A percentile compares a stretch with the other conserved stretches of the same genome.
These are phyloP conservation scores for Ormyrus pomaceus DNA, from an alignment of 2,888 invertebrate species.

Conservation along the genomic window DNA sequence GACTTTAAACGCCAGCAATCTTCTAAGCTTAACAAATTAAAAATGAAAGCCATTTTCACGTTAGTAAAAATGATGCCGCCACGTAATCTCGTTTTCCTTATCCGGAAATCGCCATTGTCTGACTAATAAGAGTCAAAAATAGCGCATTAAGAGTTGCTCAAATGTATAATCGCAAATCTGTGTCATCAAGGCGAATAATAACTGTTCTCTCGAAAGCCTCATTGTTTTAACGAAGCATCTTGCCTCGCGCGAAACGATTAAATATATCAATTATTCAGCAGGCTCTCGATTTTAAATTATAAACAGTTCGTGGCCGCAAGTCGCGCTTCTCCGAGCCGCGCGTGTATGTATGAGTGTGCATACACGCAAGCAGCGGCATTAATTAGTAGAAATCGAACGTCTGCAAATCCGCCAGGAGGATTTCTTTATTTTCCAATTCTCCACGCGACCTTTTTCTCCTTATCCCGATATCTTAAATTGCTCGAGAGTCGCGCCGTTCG, in stretches of 20 bases:
- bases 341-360: neutral
- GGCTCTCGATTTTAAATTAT: constrained; percentile 4
- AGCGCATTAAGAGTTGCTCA: too few relatives aligned
- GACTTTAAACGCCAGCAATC: too few relatives aligned
- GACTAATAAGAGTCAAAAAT: too few relatives aligned
- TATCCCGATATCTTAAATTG: neutral
- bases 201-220: too few relatives aligned
- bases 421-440: constrained; percentile 17
- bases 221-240: too few relatives aligned
- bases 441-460: neutral
- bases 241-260: constrained; percentile 6
- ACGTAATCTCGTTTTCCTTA: too few relatives aligned
- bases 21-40: too few relatives aligned
- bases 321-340: neutral
- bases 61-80: too few relatives aligned
- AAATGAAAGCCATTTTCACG: too few relatives aligned
- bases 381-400: constrained; percentile 41
- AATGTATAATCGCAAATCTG: too few relatives aligned
- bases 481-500: neutral
- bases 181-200: too few relatives aligned
- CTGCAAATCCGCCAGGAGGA: neutral
- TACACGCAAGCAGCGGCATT: neutral
- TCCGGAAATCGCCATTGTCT: too few relatives aligned
- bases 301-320: neutral
- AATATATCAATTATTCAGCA: constrained; percentile 31